These are phyloP conservation scores for Agonopterix alstromeriana DNA, from an alignment of 2,888 invertebrate species.

Conservation along the genomic window DNA sequence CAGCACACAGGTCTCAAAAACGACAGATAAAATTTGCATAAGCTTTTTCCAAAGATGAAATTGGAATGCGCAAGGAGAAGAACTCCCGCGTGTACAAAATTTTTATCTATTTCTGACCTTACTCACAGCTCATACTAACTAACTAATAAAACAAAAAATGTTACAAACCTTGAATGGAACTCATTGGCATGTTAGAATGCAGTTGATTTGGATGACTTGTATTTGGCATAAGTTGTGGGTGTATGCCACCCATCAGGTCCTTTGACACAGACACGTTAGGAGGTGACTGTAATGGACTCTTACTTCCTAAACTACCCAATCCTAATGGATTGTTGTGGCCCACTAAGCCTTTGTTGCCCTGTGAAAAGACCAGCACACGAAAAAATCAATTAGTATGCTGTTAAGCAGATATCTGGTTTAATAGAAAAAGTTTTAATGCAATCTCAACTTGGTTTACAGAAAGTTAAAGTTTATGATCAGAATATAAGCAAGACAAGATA, in stretches of 20 bases:
- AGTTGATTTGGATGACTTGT: slow-evolving; percentile 81
- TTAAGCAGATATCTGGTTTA: too few species aligned
- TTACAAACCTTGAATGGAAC: slow-evolving; percentile 81
- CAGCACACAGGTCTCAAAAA: too few species aligned
- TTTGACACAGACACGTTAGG: slow-evolving; percentile 89
- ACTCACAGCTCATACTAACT: too few species aligned
- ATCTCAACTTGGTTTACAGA: too few species aligned
- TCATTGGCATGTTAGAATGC: slow-evolving; percentile 80
- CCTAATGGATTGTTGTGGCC: slow-evolving; percentile 84
- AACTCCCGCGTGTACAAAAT: too few species aligned
- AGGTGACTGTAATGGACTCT: slow-evolving; percentile 90
- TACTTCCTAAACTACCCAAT: slow-evolving; percentile 86
- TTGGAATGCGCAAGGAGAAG: too few species aligned
- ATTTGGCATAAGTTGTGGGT: slow-evolving; percentile 85
- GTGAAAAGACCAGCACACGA: slow-evolving; percentile 69
- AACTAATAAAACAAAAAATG: not conserved
- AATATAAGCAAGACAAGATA: too few species aligned
- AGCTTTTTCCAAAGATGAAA: too few species aligned
- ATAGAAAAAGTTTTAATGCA: too few species aligned
- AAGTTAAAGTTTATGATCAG: too few species aligned
- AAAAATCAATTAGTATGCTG: slow-evolving; percentile 45
- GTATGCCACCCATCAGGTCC: slow-evolving; percentile 83
- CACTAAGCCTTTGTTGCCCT: slow-evolving; percentile 84
- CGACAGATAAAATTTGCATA: too few species aligned
- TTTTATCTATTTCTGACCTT: too few species aligned